Base-by-base conservation (phyloP, 2,113 vertebrate species). In the Saccopteryx bilineata region DNA sequence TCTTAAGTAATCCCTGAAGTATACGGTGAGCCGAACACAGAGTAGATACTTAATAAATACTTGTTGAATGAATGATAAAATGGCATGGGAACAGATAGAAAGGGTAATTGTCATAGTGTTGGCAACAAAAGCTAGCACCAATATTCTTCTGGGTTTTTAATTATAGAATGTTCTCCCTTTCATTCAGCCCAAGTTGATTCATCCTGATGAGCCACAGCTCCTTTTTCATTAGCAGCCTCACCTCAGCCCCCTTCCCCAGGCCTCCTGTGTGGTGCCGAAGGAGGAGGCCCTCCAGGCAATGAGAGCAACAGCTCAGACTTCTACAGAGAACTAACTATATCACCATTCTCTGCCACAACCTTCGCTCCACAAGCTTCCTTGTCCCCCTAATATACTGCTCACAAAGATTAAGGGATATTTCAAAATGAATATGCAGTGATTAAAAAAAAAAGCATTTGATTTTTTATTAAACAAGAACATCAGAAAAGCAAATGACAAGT, bases 61-160 rank as follows among this genome's bases (percentile, higher is more conserved):
- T 76, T 87, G 50, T 12, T 74, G 56, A 89, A 81, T 4, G 8
- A 71, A 66, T 56, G 48, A 33, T 72, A 50, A 90, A 84, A 63
- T 8, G 14, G 28, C 56, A 66, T 0, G 5, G 26, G 31, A 78
- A 92, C 7, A 54, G 39, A 56, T 13, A 94, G 39, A 90, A 85
- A 88, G 52, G 33, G 8, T 50, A 87, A 74, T 11, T 65, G 61
- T 69, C 81, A 68, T 7, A 24, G n/a, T 2, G 8, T 10, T 48
- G 61, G 71, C n/a, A 90, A 82, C 60, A 66, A 88, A 95, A 92
- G 58, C 31, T 21, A 52, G 18, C 17, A 28, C 63, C 19, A 33
- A 8, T 4, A 23, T 66, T 94, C 85, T 82, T 46, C 91, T 71
- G n/a, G 75, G 56, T 56, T 31, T 75, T 78, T 89, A 84, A 81